Evolutionary conservation across 2,797 vertebrate species (phyloP).

Genomic region (Sebastes wilsoni): DNA sequence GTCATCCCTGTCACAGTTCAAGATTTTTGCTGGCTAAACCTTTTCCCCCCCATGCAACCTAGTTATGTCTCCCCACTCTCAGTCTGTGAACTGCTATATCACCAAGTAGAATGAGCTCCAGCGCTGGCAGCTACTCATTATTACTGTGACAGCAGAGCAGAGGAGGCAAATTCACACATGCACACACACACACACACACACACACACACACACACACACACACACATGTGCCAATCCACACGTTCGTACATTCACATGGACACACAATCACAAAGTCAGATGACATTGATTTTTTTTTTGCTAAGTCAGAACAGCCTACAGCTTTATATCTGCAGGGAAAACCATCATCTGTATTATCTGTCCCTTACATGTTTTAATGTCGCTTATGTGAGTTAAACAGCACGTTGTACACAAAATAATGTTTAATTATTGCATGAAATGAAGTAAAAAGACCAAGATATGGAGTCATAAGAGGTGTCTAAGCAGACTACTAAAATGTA

Average conservation of each 20-base stretch:
- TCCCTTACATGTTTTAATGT: neutral
- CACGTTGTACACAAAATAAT: neutral
- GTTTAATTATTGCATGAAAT: neutral
- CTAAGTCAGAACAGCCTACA: slow-evolving; percentile 17
- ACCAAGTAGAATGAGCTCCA: slow-evolving; percentile 51
- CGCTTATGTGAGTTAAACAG: neutral
- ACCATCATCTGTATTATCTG: slow-evolving; percentile 1
- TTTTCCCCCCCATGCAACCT: slow-evolving; percentile 29
- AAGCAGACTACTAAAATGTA: neutral
- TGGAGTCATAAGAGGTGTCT: neutral
- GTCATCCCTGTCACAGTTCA: slow-evolving; percentile 2
- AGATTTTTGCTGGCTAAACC: slow-evolving; percentile 34
- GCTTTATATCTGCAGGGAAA: neutral
- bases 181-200: neutral
- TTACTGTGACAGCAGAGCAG: slow-evolving; percentile 53
- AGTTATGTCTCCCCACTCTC: slow-evolving; percentile 39
- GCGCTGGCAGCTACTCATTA: slow-evolving; percentile 62
- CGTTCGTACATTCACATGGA: neutral
- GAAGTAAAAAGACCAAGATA: neutral
- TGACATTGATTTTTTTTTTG: neutral
- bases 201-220: neutral
- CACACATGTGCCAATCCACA: neutral
- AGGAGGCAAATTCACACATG: slow-evolving; percentile 19
- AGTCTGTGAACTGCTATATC: slow-evolving; percentile 41
- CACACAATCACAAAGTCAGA: neutral